These are phyloP conservation scores for Cyanoderma ruficeps DNA, from an alignment of 2,113 vertebrate species.

Conservation along the genomic window DNA sequence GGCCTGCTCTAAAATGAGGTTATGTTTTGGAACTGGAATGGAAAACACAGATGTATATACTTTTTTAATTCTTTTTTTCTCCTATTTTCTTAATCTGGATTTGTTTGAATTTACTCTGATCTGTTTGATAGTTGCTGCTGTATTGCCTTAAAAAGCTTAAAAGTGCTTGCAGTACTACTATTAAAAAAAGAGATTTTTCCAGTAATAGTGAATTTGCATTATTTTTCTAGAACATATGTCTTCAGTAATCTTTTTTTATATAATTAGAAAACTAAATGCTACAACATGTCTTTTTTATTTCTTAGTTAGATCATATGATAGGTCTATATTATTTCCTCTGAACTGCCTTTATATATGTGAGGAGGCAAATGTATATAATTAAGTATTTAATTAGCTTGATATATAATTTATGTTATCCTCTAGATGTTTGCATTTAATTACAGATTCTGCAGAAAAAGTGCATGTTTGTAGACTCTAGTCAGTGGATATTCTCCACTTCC, in stretches of 20 bases:
- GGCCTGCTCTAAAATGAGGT: not conserved
- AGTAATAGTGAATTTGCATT: not conserved
- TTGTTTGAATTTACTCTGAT: not conserved
- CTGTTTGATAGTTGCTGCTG: not conserved
- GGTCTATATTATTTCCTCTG: not conserved
- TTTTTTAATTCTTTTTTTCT: not conserved
- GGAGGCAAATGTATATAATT: not conserved
- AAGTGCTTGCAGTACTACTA: not conserved
- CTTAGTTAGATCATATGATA: not conserved
- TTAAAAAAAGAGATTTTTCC: not conserved
- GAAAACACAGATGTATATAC: not conserved
- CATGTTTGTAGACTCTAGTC: not conserved
- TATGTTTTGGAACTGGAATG: not conserved
- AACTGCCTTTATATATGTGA: not conserved
- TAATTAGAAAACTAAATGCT: not conserved
- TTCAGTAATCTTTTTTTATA: not conserved
- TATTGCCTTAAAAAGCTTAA: conserved; percentile 1
- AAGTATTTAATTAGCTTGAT: not conserved
- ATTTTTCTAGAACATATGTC: not conserved
- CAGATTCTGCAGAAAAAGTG: not conserved
- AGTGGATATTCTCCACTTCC: not conserved
- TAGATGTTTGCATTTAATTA: conserved; percentile 32
- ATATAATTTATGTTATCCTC: not conserved
- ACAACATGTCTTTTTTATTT: not conserved
- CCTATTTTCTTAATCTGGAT: not conserved